Evolutionary conservation across 2,888 invertebrate genomes (phyloP), one percentile per base, ranked within the genome.

Genomic region (Phaedon cochleariae): DNA sequence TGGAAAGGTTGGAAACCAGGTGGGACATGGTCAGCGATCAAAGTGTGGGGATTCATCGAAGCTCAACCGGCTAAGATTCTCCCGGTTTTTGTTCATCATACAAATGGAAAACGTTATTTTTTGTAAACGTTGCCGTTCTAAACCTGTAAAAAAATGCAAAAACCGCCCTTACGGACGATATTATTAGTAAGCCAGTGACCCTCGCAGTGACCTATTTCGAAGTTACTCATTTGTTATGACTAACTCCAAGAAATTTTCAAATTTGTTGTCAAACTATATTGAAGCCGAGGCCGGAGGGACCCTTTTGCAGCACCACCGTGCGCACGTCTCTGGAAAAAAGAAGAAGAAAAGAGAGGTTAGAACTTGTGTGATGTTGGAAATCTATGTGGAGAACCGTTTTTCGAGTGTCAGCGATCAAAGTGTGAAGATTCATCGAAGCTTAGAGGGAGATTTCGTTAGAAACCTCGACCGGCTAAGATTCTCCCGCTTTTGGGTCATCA

Each of bases 231-330:
- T n/a, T n/a, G n/a, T n/a, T n/a, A n/a, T n/a, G n/a, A n/a, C n/a
- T n/a, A n/a, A n/a, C n/a, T n/a, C n/a, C n/a, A n/a, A n/a, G n/a
- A n/a, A n/a, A n/a, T n/a, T n/a, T n/a, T n/a, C n/a, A n/a, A n/a
- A n/a, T n/a, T n/a, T n/a, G n/a, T n/a, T n/a, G n/a, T n/a, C n/a
- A n/a, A n/a, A 99, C 98, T 75, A 99, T 99, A 85, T 99, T 99
- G 86, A 97, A 97, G 64, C 99, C 98, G 68, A 99, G 89, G n/a
- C 98, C 98, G 69, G 92, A 90, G 70, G 92, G 90, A 21, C 97
- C 96, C 84, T 97, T 97, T 82, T 93, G 92, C 71, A 98, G 87
- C 29, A 92, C 89, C 46, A 98, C 93, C 59, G 93, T 93, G 73
- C 97, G 90, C 61, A 92, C 89, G 79, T 93, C 93, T 82, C 93